A percentile compares a stretch with the other conserved stretches of the same genome.
Conservation (phyloP, 2,888 invertebrate species). For the Theodoxus fluviatilis region DNA sequence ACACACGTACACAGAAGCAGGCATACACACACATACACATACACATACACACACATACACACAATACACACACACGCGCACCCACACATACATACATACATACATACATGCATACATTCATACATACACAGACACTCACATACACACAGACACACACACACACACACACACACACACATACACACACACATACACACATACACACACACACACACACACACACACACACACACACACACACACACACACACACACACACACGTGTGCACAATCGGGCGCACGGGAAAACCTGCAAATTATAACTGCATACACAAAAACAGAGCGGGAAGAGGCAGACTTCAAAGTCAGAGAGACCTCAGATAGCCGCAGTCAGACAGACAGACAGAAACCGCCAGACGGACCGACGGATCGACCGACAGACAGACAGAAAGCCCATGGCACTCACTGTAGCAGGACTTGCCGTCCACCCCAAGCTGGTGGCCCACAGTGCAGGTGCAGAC, state of each 20-base stretch:
- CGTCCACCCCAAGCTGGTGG: constrained; percentile 65
- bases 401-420: background rate
- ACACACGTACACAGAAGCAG: too few species aligned
- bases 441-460: constrained; percentile 65
- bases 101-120: too few species aligned
- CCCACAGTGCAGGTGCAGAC: constrained; percentile 63
- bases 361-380: background rate
- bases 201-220: constrained; percentile 5
- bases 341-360: background rate
- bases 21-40: too few species aligned
- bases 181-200: constrained; percentile 9
- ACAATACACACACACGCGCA: too few species aligned
- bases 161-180: background rate
- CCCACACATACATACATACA: too few species aligned
- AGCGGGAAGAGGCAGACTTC: background rate
- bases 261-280: background rate
- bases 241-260: constrained; percentile 14
- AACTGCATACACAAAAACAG: background rate
- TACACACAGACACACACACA: constrained; percentile 1
- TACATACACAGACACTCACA: constrained; percentile 1
- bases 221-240: constrained; percentile 7
- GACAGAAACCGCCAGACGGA: background rate
- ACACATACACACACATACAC: too few species aligned
- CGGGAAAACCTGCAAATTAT: background rate
- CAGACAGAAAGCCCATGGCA: constrained; percentile 16